phyloP scores from a whole-genome alignment of 2,113 vertebrate species.

The Mionectes macconnelli region DNA sequence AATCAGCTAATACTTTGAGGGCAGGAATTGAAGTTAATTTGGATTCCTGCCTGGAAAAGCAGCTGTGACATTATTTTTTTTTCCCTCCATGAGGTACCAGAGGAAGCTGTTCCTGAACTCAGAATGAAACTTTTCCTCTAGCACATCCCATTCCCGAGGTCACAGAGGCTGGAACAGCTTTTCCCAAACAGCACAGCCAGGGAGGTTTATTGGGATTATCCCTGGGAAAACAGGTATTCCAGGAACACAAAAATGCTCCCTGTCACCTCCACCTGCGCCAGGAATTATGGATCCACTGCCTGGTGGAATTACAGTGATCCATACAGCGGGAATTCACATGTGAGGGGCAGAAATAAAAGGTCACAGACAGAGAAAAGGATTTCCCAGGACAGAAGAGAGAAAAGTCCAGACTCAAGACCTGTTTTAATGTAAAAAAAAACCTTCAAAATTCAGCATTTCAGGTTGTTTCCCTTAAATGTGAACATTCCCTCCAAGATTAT shows the following conservation, averaged over 20 bases:
- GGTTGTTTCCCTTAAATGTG: neutral
- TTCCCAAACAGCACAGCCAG: neutral
- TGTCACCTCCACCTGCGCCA: rapidly evolving
- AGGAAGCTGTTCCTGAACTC: neutral
- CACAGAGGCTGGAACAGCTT: neutral
- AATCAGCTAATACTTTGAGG: neutral
- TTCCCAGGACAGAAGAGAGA: neutral
- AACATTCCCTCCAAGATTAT: neutral
- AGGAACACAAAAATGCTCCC: neutral
- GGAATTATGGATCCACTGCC: neutral
- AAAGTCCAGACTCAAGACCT: neutral
- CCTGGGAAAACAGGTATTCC: neutral
- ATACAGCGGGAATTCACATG: rapidly evolving
- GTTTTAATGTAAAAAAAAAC: neutral
- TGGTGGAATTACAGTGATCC: neutral
- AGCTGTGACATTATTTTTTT: neutral
- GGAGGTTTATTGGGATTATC: neutral
- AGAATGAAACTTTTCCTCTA: neutral
- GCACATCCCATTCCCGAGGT: neutral
- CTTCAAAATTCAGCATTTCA: neutral
- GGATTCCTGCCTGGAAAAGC: neutral
- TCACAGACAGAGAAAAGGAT: neutral
- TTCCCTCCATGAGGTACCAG: rapidly evolving
- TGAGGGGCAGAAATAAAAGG: neutral
- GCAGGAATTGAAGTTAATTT: neutral